These are phyloP conservation scores for human DNA, from an alignment of 2,113 vertebrate genomes.

Conservation along the genomic window GRCh38 chr1:101970501-101971000, in stretches of 20 bases:
- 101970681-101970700: not conserved
- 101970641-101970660: not conserved
- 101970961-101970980: not conserved
- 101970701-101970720: not conserved
- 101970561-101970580: not conserved
- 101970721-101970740: not conserved
- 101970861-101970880: not conserved
- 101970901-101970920: not conserved
- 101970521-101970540: not conserved
- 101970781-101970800: not conserved
- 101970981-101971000: not conserved
- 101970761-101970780: not conserved
- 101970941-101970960: not conserved
- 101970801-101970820: not conserved
- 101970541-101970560: not conserved
- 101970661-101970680: not conserved
- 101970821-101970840: not conserved
- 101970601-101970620: not conserved
- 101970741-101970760: rapidly evolving
- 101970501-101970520: not conserved
- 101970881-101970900: not conserved
- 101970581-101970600: not conserved
- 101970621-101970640: not conserved
- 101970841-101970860: not conserved
- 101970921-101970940: not conserved